These are phyloP conservation scores for Aurelia sp. DNA, from an alignment of 30 jellyfish, hydroid and myxozoan species.

Conservation along the genomic window DNA sequence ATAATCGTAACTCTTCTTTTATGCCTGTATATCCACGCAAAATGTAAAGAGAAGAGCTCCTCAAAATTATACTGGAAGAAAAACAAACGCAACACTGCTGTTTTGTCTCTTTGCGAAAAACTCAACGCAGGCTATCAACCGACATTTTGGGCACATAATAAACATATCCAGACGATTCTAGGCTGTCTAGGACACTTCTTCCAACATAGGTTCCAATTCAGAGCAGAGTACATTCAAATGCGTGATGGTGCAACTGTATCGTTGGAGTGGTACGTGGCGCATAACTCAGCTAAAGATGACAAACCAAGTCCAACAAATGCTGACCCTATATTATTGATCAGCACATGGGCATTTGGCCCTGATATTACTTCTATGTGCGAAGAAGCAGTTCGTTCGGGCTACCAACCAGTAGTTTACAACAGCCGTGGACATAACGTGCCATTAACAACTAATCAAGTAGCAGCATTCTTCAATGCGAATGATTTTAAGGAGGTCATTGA, in stretches of 20 bases:
- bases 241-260: conserved; percentile 72
- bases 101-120: conserved; percentile 28
- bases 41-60: conserved; percentile 26
- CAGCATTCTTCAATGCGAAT: conserved; percentile 53
- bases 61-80: conserved; percentile 68
- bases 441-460: conserved; percentile 36
- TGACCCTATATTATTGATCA: conserved; percentile 40
- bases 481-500: conserved; percentile 75
- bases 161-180: conserved; percentile 68
- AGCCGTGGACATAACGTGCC: conserved; percentile 76
- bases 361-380: conserved; percentile 25
- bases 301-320: conserved; percentile 17
- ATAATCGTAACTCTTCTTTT: neutral
- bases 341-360: conserved; percentile 56
- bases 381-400: conserved; percentile 45
- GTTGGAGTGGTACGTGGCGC: conserved; percentile 63
- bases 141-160: conserved; percentile 73
- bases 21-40: conserved; percentile 27
- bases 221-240: conserved; percentile 63
- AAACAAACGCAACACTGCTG: conserved; percentile 70
- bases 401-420: conserved; percentile 65
- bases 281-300: neutral
- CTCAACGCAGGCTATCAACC: conserved; percentile 66
- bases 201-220: conserved; percentile 31
- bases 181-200: conserved; percentile 28